Base-by-base conservation (phyloP, 1,140 invertebrate genomes). In the Drosophila repleta region DNA sequence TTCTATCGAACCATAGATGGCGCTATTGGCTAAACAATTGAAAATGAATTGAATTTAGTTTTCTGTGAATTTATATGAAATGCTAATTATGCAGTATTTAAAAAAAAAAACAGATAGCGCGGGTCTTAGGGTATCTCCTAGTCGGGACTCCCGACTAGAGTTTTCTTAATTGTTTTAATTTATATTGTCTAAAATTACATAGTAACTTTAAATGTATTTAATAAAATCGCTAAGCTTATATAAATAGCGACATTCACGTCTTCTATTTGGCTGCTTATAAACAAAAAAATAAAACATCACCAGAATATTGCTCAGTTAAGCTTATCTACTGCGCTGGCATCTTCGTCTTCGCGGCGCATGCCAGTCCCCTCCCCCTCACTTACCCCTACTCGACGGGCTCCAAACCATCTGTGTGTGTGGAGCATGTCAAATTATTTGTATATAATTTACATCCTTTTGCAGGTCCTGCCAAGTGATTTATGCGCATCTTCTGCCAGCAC, bases 391-490 rank as follows among this genome's bases (percentile, higher is more conserved):
- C 32, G 13, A 57, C 45, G 49, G 53, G 67, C 55, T 18, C 41
- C 73, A 67, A 65, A 37, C 57, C n/a, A n/a, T n/a, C n/a, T n/a
- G n/a, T 58, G 60, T 60, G 46, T 41, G 45, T 39, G 58, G 39
- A 43, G 76, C 84, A 89, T 80, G 84, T 88, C 84, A 88, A 88
- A 88, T 88, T 77, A 88, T 88, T 88, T 88, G 84, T 88, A 72
- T 89, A 88, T 88, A 88, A 88, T 88, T 88, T 84, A 88, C 79
- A 88, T 88, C 79, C 84, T 80, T 89, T 88, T 76, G 74, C 67
- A 56, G 18, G 68, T 43, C 71, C 58, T 68, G 65, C 48, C 51
- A 65, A 53, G 76, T 89, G 84, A 88, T 88, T 88, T 88, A 88
- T 88, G 84, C 68, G 69, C 73, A 35, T 74, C 76, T 74, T 53